These are phyloP conservation scores for Steinernema carpocapsae DNA, from an alignment of 2,888 invertebrate genomes.

Conservation along the genomic window DNA sequence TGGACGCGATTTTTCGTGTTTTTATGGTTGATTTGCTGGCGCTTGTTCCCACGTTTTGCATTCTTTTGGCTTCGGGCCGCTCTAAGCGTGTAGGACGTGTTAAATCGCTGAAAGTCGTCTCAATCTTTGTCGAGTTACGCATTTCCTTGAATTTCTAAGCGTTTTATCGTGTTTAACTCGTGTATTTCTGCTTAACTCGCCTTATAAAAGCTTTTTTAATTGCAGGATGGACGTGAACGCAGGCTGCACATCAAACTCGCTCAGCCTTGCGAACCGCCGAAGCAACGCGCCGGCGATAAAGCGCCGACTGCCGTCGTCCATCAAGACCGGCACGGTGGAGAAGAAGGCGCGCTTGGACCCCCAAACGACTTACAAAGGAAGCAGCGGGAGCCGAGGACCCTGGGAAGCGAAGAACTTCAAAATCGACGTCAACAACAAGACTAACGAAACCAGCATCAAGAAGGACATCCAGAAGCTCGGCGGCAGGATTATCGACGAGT, in stretches of 20 bases:
- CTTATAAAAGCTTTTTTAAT: too few species aligned
- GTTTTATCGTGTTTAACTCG: too few species aligned
- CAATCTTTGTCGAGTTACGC: too few species aligned
- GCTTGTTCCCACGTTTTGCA: too few species aligned
- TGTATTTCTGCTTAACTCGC: too few species aligned
- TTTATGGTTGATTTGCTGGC: too few species aligned
- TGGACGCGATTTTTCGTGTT: too few species aligned
- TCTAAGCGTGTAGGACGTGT: too few species aligned
- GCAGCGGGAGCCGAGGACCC: not conserved
- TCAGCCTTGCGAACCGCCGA: conserved; percentile 5
- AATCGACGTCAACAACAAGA: not conserved
- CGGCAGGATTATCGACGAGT: not conserved
- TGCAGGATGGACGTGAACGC: too few species aligned
- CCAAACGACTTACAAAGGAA: not conserved
- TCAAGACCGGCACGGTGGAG: conserved; percentile 6
- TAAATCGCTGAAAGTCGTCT: too few species aligned
- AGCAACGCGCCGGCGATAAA: not conserved
- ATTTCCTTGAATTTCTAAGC: too few species aligned
- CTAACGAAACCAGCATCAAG: not conserved
- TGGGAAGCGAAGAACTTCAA: conserved; percentile 5
- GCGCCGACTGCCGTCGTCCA: not conserved
- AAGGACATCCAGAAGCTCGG: not conserved
- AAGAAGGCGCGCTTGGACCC: conserved; percentile 2
- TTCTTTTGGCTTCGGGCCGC: too few species aligned
- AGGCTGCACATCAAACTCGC: not conserved